Evolutionary conservation across 2,113 vertebrate species (phyloP).

Genomic region (crab-eating macaque (Macaca fascicularis)): DNA sequence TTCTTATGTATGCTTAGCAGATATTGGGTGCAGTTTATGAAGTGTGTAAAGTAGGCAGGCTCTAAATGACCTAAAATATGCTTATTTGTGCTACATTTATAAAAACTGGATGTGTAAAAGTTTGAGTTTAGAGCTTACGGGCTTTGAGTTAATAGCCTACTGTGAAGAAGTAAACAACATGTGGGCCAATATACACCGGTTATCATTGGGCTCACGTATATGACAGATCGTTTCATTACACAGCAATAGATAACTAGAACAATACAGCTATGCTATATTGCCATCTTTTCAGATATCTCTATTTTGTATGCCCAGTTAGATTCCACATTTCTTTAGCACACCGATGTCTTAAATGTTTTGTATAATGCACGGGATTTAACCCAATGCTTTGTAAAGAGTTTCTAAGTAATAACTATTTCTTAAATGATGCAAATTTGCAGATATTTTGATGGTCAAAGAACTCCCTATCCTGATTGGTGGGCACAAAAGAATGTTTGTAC

Average conservation of each 20-base stretch:
- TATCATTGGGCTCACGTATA: neutral
- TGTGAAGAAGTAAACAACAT: neutral
- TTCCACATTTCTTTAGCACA: neutral
- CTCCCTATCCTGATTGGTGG: neutral
- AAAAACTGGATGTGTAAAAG: neutral
- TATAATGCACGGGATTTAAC: neutral
- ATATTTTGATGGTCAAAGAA: neutral
- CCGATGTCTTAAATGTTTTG: neutral
- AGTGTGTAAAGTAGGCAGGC: neutral
- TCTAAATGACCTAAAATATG: neutral
- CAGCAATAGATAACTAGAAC: neutral
- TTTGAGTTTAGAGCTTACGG: neutral
- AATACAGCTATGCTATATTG: neutral
- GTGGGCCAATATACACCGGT: neutral
- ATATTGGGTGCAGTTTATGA: neutral
- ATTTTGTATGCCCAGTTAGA: slow-evolving; percentile 7
- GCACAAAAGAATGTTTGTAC: neutral
- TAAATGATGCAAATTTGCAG: neutral
- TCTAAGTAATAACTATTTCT: slow-evolving; percentile 48
- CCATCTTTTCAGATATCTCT: neutral
- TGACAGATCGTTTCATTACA: slow-evolving; percentile 3
- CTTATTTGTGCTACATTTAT: neutral
- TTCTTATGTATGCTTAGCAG: neutral
- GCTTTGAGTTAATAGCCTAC: neutral
- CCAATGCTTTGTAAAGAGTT: slow-evolving; percentile 11